Evolutionary conservation across 2,888 invertebrate genomes (phyloP), one percentile per base, ranked within the genome.

Genomic region (Ommatoiulus sabulosus): DNA sequence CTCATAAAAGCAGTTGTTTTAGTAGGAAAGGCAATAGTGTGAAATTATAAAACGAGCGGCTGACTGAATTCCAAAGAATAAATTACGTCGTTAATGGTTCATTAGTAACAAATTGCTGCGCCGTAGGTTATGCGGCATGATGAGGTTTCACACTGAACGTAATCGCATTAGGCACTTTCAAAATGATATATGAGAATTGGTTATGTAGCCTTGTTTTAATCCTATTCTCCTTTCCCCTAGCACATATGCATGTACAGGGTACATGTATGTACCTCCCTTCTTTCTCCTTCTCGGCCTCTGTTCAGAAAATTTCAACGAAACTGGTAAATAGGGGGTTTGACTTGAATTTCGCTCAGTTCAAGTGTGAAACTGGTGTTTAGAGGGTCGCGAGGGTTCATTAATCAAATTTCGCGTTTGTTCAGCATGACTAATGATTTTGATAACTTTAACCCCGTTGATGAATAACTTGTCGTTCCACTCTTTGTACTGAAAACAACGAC

Each of bases 71-170:
- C 44, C 85, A 85, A 46, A 85, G 85, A 85, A 85, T 85, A 85
- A 85, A 85, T 85, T 44, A 85, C 44, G 8, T 85, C 46, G 85
- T 85, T 85, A 85, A 85, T 85, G 85, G 85, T 85, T 85, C 87
- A 87, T 87, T 57, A 87, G 87, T 87, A 87, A 87, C 87, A 87
- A 87, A 87, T 87, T 52, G 87, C 52, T 87, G 52, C 35, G 87
- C 48, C 20, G 52, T 52, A 87, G 44, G 87, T 52, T 43, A 87
- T 44, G 24, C 24, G 87, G 57, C 87, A 57, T 87, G 35, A 87
- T 87, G 87, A 87, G 43, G 87, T 35, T 87, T 87, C 87, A 87
- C 87, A 87, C 87, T 43, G 43, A 87, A 87, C 12, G 87, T 43
- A 52, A 44, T 85, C 85, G 46, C 72, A 72, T 72, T 72, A 72